Evolutionary conservation across 2,797 vertebrate species (phyloP).

Genomic region (Hydrocynus forskahlii): DNA sequence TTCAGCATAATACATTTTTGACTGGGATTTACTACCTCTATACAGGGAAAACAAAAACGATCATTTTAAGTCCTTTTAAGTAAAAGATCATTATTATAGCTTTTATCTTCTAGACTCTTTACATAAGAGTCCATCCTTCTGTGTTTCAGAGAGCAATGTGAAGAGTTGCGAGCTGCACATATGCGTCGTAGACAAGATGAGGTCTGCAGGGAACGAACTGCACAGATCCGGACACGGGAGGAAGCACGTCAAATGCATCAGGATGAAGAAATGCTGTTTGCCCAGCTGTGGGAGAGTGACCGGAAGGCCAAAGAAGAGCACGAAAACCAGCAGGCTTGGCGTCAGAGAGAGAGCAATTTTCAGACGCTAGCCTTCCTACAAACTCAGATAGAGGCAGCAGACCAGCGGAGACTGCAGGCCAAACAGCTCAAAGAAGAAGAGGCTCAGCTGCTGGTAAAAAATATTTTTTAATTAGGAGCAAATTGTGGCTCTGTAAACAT

Average conservation of each 20-base stretch:
- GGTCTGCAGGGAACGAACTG: slow-evolving; percentile 72
- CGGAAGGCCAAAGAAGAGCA: slow-evolving; percentile 77
- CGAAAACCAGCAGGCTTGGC: slow-evolving; percentile 54
- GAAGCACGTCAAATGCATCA: slow-evolving; percentile 64
- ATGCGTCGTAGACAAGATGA: slow-evolving; percentile 63
- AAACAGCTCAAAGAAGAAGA: slow-evolving; percentile 80
- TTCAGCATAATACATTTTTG: not conserved
- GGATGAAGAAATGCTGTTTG: slow-evolving; percentile 78
- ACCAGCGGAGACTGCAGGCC: slow-evolving; percentile 62
- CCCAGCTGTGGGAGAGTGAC: slow-evolving; percentile 83
- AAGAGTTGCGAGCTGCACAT: slow-evolving; percentile 75
- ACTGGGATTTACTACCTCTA: not conserved
- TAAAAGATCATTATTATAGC: not conserved
- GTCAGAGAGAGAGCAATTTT: slow-evolving; percentile 48
- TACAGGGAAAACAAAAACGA: not conserved
- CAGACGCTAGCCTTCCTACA: slow-evolving; percentile 65
- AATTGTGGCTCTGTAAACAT: too few relatives aligned
- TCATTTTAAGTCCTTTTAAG: too few relatives aligned
- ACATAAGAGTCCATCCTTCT: not conserved
- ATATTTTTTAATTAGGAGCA: not conserved
- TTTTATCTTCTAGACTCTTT: not conserved
- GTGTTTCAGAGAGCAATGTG: slow-evolving; percentile 72
- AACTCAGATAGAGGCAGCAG: slow-evolving; percentile 71
- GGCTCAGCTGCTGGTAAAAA: slow-evolving; percentile 76
- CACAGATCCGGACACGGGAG: slow-evolving; percentile 76